These are phyloP conservation scores for Drosophila ogumai DNA, from an alignment of 1,140 invertebrate genomes.

Conservation along the genomic window DNA sequence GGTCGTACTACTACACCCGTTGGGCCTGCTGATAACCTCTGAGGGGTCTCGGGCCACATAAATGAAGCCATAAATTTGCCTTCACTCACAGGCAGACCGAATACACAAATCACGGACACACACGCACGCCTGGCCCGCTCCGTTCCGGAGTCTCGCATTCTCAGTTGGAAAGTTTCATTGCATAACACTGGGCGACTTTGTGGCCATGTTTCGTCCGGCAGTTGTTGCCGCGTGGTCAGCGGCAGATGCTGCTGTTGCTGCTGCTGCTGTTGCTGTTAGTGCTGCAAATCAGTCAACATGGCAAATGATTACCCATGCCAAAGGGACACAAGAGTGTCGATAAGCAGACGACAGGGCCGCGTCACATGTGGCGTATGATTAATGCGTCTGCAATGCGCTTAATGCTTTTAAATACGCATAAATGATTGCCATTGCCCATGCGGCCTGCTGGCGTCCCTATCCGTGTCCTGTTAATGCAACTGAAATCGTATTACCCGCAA, in stretches of 20 bases:
- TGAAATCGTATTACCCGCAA: slow-evolving; percentile 38
- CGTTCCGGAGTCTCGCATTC: slow-evolving; percentile 2
- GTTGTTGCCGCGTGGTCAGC: slow-evolving; percentile 25
- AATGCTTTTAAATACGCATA: slow-evolving; percentile 64
- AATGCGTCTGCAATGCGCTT: slow-evolving; percentile 59
- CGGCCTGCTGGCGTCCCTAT: slow-evolving; percentile 10
- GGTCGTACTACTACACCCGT: neutral
- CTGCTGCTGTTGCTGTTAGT: slow-evolving; percentile 11
- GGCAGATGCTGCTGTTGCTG: slow-evolving; percentile 25
- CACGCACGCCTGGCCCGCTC: neutral
- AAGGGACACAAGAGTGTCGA: slow-evolving; percentile 31
- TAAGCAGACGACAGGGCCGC: slow-evolving; percentile 38
- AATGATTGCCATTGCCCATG: slow-evolving; percentile 50
- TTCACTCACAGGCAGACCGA: slow-evolving; percentile 32
- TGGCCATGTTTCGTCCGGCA: slow-evolving; percentile 21
- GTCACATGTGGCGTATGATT: slow-evolving; percentile 64
- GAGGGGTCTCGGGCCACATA: slow-evolving; percentile 33
- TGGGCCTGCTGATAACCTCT: slow-evolving; percentile 23
- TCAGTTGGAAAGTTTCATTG: slow-evolving; percentile 37
- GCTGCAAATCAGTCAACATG: slow-evolving; percentile 59
- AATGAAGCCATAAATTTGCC: slow-evolving; percentile 55
- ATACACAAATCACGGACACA: slow-evolving; percentile 41
- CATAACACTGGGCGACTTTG: slow-evolving; percentile 58
- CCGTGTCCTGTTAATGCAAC: slow-evolving; percentile 36
- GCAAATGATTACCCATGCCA: slow-evolving; percentile 36